Evolutionary conservation across 1,140 invertebrate species (phyloP), one percentile per base, ranked within the genome.

Genomic region (Drosophila hydei): DNA sequence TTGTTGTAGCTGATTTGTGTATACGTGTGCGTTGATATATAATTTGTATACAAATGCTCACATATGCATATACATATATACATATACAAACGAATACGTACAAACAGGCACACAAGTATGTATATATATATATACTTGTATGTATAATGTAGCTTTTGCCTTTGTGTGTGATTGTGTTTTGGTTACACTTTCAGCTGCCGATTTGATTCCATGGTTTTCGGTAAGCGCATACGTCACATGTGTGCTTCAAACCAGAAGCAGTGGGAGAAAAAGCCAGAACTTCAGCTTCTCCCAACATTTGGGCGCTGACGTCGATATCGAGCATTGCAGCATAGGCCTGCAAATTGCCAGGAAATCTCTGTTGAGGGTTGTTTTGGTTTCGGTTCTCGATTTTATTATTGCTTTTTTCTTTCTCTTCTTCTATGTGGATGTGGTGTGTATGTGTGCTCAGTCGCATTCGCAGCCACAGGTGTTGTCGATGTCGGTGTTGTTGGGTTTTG

Each of bases 131-230:
- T 23, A 7, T 48, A 21, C 42, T 21, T 52, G 27, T 61, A 43
- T 56, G 42, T 59, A 7, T 27, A 40, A 40, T 65, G 45, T 60
- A 19, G 60, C 59, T 60, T 75, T 67, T 64, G 70, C 69, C 51
- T 62, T 72, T 72, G 23, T 75, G 21, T 58, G 21, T 54, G 56
- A 58, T 71, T 77, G 69, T 68, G 77, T 67, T 63, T 79, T 69
- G 79, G 80, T 84, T 84, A 85, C 79, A 84, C 72, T 79, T 87
- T 87, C 74, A 80, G 73, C 74, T 81, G 79, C 65, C 54, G 42
- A 27, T 52, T 30, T 65, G 62, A 55, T 69, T 27, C 61, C 43
- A 64, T 45, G 52, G 14, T 50, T 64, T 80, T 51, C 8, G n/a
- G 27, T 36, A 8, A 30, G 27, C 45, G 19, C 60, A 45, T 76